phyloP scores from a whole-genome alignment of 2,113 vertebrate genomes.

The Cercopithecus mona region DNA sequence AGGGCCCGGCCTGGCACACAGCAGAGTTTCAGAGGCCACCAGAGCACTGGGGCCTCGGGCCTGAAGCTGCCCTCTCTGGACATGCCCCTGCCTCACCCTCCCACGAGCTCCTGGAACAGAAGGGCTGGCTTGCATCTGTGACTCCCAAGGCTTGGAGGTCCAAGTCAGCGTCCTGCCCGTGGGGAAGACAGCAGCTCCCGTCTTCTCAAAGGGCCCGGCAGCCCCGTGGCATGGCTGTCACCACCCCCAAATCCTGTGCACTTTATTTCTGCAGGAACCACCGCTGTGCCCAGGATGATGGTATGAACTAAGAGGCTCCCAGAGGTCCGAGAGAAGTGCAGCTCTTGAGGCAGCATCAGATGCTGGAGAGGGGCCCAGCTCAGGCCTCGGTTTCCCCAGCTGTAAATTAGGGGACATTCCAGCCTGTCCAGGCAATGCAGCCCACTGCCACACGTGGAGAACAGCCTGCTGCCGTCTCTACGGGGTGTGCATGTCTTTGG shows the following conservation, averaged over 20 bases:
- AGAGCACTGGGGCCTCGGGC: background rate
- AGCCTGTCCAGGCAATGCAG: background rate
- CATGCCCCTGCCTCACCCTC: fast-evolving
- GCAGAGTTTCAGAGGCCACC: fast-evolving
- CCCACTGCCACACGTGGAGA: background rate
- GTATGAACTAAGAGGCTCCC: background rate
- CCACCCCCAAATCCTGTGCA: background rate
- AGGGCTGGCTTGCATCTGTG: background rate
- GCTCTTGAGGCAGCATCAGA: background rate
- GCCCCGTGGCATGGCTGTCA: background rate
- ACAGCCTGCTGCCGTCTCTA: background rate
- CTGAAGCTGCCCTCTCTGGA: fast-evolving
- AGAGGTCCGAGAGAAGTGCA: background rate
- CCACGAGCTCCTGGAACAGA: background rate
- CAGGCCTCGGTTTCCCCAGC: background rate
- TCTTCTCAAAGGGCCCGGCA: background rate
- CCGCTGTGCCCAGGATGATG: background rate
- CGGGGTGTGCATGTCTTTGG: background rate
- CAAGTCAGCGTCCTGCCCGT: background rate
- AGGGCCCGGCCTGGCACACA: fast-evolving
- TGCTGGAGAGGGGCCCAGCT: background rate
- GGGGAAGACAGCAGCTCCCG: no score
- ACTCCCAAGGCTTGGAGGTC: background rate
- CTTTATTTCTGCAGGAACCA: background rate
- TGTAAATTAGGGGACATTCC: no score